These are phyloP conservation scores for Hippocampus abdominalis DNA, from an alignment of 2,113 vertebrate genomes.

Conservation along the genomic window DNA sequence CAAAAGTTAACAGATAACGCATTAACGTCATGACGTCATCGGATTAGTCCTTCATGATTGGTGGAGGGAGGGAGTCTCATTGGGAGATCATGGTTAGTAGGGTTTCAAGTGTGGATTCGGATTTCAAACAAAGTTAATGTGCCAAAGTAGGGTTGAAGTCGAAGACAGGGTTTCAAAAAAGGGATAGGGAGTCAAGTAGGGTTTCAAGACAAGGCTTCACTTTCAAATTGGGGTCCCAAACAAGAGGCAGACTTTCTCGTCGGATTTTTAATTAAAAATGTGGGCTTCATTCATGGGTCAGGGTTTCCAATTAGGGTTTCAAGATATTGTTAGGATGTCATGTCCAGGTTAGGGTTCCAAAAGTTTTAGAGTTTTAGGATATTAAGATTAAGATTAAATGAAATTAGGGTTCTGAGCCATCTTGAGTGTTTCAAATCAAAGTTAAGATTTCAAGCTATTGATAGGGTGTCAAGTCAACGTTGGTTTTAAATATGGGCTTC, in stretches of 20 bases:
- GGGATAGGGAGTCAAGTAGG: neutral
- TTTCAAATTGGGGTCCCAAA: neutral
- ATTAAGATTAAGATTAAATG: too few species aligned
- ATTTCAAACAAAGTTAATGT: too few species aligned
- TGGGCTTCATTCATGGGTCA: too few species aligned
- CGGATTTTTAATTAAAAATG: too few species aligned
- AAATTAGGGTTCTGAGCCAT: too few species aligned
- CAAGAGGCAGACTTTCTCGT: neutral
- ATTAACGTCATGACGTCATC: constrained; percentile 9
- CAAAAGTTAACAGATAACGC: neutral
- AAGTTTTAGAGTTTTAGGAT: too few species aligned
- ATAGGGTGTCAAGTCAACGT: too few species aligned
- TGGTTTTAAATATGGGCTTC: too few species aligned
- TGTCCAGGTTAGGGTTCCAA: too few species aligned
- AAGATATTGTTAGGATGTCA: too few species aligned
- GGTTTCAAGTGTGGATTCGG: neutral
- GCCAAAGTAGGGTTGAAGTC: neutral
- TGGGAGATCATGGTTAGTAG: neutral
- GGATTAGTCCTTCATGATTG: constrained; percentile 93
- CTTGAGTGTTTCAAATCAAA: neutral
- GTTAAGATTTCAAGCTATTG: neutral
- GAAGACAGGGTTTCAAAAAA: neutral
- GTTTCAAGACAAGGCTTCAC: neutral
- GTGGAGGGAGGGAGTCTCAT: neutral
- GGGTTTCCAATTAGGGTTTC: too few species aligned